Percentiles rank a stretch among this genome's conserved stretches.
phyloP scores from a whole-genome alignment of 2,797 vertebrate species.

The Yasuhikotakia modesta region DNA sequence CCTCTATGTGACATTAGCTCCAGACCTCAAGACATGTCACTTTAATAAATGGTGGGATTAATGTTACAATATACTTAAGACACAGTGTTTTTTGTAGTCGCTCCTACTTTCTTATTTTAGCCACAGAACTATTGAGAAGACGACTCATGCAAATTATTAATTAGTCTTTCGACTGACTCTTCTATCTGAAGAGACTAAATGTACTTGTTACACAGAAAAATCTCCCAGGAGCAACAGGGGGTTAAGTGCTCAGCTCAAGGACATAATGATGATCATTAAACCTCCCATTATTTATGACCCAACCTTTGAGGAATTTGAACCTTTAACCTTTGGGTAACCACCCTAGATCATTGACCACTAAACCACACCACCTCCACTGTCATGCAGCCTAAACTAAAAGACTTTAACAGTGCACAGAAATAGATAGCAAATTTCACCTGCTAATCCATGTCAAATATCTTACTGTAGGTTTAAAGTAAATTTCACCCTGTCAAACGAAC shows the following conservation, averaged over 20 bases:
- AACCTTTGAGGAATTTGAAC: conserved; percentile 3
- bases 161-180: conserved; percentile 6
- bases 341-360: not conserved
- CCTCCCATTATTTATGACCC: not conserved
- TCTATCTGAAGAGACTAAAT: conserved; percentile 4
- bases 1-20: conserved; percentile 21
- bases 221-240: conserved; percentile 13
- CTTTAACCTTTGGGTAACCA: conserved; percentile 18
- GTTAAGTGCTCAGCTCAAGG: conserved; percentile 34
- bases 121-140: not conserved
- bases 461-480: too few species aligned
- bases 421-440: not conserved
- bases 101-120: not conserved
- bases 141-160: not conserved
- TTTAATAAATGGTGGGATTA: conserved; percentile 22
- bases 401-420: not conserved
- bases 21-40: not conserved
- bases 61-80: not conserved
- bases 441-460: not conserved
- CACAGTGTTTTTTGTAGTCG: not conserved
- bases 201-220: not conserved
- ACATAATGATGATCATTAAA: conserved; percentile 16
- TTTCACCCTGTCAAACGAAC: too few species aligned
- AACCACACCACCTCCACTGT: conserved; percentile 2
- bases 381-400: not conserved